Percentiles rank a stretch among this genome's conserved stretches.
Conservation (phyloP, 2,797 vertebrate species). For the Parauchenoglanis punctatus region DNA sequence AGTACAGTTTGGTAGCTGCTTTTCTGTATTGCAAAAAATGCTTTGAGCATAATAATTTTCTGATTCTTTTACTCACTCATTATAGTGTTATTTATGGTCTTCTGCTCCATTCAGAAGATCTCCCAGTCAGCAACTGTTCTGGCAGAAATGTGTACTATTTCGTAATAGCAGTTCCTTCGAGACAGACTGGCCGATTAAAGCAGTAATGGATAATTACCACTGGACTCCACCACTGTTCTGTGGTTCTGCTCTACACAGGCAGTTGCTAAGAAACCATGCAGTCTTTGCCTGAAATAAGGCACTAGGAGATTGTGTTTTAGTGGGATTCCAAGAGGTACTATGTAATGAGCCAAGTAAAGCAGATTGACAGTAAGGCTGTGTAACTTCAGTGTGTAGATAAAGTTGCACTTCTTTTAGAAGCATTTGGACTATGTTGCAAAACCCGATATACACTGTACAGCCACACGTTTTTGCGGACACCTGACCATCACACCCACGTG, state of each 20-base stretch:
- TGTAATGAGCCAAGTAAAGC: constrained; percentile 29
- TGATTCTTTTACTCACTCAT: neutral
- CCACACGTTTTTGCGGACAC: neutral
- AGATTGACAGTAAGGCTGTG: constrained; percentile 9
- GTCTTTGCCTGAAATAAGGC: constrained; percentile 49
- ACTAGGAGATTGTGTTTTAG: constrained; percentile 52
- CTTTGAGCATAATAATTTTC: neutral
- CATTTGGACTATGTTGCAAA: constrained; percentile 20
- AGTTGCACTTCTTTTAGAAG: neutral
- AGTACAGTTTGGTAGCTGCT: neutral
- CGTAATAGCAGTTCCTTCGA: neutral
- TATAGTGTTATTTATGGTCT: constrained; percentile 1
- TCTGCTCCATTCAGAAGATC: neutral
- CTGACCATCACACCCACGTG: neutral
- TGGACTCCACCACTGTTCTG: constrained; percentile 43
- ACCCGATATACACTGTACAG: neutral
- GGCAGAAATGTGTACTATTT: neutral
- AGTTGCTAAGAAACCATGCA: constrained; percentile 56
- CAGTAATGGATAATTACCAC: constrained; percentile 49
- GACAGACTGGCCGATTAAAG: constrained; percentile 37
- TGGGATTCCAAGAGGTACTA: constrained; percentile 44
- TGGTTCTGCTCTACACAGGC: constrained; percentile 39
- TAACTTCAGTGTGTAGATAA: neutral
- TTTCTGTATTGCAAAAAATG: neutral
- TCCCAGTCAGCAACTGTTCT: constrained; percentile 9